phyloP scores from a whole-genome alignment of 2,113 vertebrate genomes.

The Antechinus flavipes region DNA sequence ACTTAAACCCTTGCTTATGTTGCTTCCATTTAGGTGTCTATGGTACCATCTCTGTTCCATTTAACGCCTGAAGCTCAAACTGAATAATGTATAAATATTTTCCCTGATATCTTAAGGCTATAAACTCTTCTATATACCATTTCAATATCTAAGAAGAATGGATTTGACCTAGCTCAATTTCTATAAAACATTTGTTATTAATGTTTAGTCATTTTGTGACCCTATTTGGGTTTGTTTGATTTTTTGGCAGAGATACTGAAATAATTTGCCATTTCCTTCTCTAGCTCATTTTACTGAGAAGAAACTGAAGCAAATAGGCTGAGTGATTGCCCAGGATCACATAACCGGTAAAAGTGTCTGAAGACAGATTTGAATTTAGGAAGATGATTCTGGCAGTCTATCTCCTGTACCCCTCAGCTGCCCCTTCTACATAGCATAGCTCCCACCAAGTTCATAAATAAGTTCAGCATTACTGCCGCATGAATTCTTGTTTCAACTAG shows the following conservation, averaged over 20 bases:
- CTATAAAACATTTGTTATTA: background rate
- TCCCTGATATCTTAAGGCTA: background rate
- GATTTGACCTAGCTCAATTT: background rate
- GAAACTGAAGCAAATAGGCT: background rate
- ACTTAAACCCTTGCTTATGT: background rate
- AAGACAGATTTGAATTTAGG: background rate
- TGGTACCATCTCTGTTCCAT: background rate
- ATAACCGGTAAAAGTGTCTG: background rate
- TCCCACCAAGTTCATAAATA: background rate
- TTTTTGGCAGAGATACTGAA: background rate
- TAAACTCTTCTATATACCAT: background rate
- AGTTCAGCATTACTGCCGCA: background rate
- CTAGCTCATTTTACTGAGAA: background rate
- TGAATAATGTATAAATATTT: background rate
- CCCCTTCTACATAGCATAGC: background rate
- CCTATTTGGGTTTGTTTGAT: background rate
- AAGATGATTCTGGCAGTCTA: background rate
- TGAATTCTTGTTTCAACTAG: background rate
- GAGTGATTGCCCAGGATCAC: background rate
- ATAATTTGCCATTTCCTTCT: background rate
- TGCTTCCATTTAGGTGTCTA: background rate
- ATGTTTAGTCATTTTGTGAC: background rate
- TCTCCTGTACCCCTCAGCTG: background rate
- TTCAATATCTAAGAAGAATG: background rate
- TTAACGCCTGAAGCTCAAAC: background rate